phyloP scores from a whole-genome alignment of 2,113 vertebrate genomes.

The Nibea albiflora region DNA sequence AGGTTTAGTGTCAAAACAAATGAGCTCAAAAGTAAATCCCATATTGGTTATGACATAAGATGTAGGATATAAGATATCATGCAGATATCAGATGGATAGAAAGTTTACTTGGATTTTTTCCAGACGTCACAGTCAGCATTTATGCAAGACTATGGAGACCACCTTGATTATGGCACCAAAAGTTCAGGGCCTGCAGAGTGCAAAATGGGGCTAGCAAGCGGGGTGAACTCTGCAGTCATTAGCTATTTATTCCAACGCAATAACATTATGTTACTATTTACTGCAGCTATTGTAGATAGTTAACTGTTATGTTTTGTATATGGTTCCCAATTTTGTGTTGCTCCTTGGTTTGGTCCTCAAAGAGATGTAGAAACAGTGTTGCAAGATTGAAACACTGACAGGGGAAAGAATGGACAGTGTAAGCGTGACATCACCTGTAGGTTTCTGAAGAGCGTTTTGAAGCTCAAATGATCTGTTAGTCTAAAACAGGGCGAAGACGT shows the following conservation, averaged over 20 bases:
- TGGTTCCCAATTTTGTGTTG: background rate
- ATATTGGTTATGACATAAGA: conserved; percentile 17
- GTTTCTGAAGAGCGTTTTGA: too few relatives aligned
- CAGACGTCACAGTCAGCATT: background rate
- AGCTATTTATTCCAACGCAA: background rate
- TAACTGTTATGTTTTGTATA: background rate
- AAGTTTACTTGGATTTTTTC: background rate
- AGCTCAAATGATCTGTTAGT: too few relatives aligned
- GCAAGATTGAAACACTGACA: too few relatives aligned
- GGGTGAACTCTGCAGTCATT: background rate
- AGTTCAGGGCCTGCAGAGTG: too few relatives aligned
- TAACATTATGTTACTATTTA: background rate
- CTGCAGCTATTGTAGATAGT: background rate
- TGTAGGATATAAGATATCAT: conserved; percentile 1
- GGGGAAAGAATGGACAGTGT: too few relatives aligned
- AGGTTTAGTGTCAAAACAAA: conserved; percentile 15
- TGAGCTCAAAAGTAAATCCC: background rate
- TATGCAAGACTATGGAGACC: background rate
- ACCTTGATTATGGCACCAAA: background rate
- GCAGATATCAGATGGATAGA: background rate
- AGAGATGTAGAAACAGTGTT: conserved; percentile 5
- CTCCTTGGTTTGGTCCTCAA: background rate
- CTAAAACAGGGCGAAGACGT: too few relatives aligned
- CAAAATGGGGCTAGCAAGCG: background rate
- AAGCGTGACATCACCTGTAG: too few relatives aligned